Evolutionary conservation across 1,140 invertebrate genomes (phyloP), one percentile per base, ranked within the genome.

Genomic region (Lasaia peninsularis): DNA sequence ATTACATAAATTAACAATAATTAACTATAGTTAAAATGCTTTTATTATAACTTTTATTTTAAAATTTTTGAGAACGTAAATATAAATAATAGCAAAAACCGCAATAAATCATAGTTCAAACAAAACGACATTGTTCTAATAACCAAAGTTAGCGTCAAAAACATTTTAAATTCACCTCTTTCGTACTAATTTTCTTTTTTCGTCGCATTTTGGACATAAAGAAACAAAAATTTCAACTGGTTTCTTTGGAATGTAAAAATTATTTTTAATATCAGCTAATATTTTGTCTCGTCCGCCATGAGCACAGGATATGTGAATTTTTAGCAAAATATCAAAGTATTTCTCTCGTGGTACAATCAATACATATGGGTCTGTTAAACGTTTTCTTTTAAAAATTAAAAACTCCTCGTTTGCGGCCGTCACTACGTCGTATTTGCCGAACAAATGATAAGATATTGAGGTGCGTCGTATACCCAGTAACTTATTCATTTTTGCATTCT

Each of bases 251-350:
- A 69, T 69, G 24, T 61, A 53, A 44, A 49, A 58, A 37, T 53
- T 61, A 50, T 61, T 34, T 54, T 69, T 69, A 8, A 66, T 59
- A 10, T 40, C 8, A 3, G 57, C 31, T 44, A 58, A 9, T 31
- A 73, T 71, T 63, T 71, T 73, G 9, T 64, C 65, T 57, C 67
- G 33, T 8, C 73, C 70, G 33, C 57, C 70, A 50, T 75, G 73
- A 9, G 68, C 69, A 51, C 54, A 54, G 2, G 11, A 3, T 56
- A 52, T 62, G 40, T 75, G 71, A 32, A 66, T 48, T 49, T 73
- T 57, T 24, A 52, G 5, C 8, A 73, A 60, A 24, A 62, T 57
- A 14, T 73, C 69, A 56, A 59, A 73, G 58, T 71, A 69, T 33
- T 69, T 33, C 31, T 73, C 68, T 16, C 51, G 21, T 2, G 63